A percentile compares a stretch with the other conserved stretches of the same genome.
Evolutionary conservation across 2,888 invertebrate species (phyloP).

Genomic region (Aleiodes testaceus): DNA sequence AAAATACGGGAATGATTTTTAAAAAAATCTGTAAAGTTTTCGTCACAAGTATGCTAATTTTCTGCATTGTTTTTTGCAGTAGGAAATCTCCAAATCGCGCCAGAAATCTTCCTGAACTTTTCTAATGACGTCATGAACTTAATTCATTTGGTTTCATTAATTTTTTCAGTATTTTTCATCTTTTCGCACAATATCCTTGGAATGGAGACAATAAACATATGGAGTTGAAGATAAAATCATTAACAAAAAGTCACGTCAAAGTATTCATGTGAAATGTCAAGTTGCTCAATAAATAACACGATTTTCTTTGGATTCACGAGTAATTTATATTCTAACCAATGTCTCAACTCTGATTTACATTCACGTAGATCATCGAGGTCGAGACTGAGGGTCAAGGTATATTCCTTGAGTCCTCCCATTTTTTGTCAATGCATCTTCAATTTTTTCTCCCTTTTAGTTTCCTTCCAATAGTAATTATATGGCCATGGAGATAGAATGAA

Average conservation of each 20-base stretch:
- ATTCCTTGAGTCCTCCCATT: conserved; percentile 21
- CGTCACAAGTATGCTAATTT: too few relatives aligned
- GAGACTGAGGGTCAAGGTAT: conserved; percentile 50
- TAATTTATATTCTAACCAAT: conserved; percentile 41
- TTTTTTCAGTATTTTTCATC: conserved; percentile 34
- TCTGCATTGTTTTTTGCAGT: too few relatives aligned
- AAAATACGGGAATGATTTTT: too few relatives aligned
- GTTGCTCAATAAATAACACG: conserved; percentile 14
- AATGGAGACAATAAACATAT: neutral
- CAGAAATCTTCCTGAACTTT: too few relatives aligned
- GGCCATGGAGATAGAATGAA: too few relatives aligned
- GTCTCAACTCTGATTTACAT: conserved; percentile 45
- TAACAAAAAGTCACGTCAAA: conserved; percentile 11
- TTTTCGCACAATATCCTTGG: too few relatives aligned
- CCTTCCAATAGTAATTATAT: too few relatives aligned
- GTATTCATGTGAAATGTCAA: conserved; percentile 17
- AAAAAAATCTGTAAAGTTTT: too few relatives aligned
- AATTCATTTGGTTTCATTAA: conserved; percentile 39
- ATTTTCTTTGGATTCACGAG: neutral
- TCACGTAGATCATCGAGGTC: conserved; percentile 48
- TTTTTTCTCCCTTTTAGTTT: too few relatives aligned
- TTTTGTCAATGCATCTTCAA: too few relatives aligned
- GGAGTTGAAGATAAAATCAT: neutral
- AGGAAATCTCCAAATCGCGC: too few relatives aligned
- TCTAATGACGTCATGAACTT: too few relatives aligned